A percentile compares a stretch with the other conserved stretches of the same genome.
These are phyloP conservation scores for Pimpla rufipes DNA, from an alignment of 2,888 invertebrate species.

Conservation along the genomic window DNA sequence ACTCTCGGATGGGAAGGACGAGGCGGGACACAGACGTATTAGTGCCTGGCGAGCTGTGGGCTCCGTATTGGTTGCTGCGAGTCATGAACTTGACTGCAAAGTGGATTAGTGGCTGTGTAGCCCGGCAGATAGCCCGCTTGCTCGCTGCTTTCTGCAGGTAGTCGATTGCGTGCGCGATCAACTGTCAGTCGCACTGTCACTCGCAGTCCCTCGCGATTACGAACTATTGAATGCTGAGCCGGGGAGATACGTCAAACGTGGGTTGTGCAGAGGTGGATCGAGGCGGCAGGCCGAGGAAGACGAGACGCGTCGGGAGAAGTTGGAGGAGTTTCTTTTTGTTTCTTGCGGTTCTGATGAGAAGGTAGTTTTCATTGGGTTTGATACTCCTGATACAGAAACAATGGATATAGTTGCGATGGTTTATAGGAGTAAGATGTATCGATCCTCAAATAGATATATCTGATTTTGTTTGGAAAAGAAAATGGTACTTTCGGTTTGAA, in stretches of 20 bases:
- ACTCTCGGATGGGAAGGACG: neutral
- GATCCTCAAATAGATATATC: too few species aligned
- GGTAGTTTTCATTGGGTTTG: too few species aligned
- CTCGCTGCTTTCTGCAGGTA: slow-evolving; percentile 17
- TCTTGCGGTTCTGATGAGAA: too few species aligned
- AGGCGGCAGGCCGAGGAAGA: too few species aligned
- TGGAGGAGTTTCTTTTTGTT: too few species aligned
- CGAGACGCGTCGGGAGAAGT: too few species aligned
- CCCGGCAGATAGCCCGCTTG: neutral
- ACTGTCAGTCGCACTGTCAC: slow-evolving; percentile 29
- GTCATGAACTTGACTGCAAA: slow-evolving; percentile 25
- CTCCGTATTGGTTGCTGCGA: slow-evolving; percentile 35
- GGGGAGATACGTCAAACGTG: neutral
- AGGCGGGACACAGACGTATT: neutral
- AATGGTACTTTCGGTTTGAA: too few species aligned
- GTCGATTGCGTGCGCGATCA: slow-evolving; percentile 2
- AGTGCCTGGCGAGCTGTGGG: slow-evolving; percentile 12
- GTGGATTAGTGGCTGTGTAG: slow-evolving; percentile 23
- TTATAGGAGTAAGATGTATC: too few species aligned
- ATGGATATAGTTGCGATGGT: too few species aligned
- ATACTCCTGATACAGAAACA: too few species aligned
- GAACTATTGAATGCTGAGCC: slow-evolving; percentile 1
- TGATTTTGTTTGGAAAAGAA: too few species aligned
- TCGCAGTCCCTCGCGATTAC: slow-evolving; percentile 18
- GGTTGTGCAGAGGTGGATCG: too few species aligned